Base-by-base conservation (phyloP, 2,797 vertebrate species). In the Zenarchopterus dispar region DNA sequence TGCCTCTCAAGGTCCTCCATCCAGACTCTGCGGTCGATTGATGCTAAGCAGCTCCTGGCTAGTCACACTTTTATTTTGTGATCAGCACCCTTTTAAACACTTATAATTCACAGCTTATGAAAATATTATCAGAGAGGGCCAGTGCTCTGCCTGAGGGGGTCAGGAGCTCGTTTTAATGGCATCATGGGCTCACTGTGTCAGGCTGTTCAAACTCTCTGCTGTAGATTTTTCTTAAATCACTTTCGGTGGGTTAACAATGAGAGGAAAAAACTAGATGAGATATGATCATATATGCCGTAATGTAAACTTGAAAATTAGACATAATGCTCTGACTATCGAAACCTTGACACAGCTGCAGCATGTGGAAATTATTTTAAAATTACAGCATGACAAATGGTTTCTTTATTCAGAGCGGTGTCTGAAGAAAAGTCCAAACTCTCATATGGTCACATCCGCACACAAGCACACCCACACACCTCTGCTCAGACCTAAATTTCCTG, bases 71-170 rank as follows among this genome's bases (percentile, higher is more conserved):
- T 87, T 70, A 82, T 77, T 74, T 62, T 76, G 57, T 55, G 79
- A 88, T 88, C 87, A 88, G 84, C 90, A 77, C 87, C 72, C 75
- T 73, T 89, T 91, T 87, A 90, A 91, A 89, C 88, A 91, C 89
- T 91, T 87, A 86, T 85, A 82, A 91, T 92, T 92, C 88, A 90
- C 86, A 88, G 87, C 81, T 84, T 91, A 88, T 89, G 88, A 91
- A 91, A 92, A 93, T 93, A 92, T 92, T 91, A 89, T 89, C 88
- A 82, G 75, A 87, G 81, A 85, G 80, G 79, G 79, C 82, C 79
- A 79, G 83, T 81, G 81, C 81, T 75, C 62, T 86, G 90, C 87
- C 88, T 82, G 80, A 82, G 85, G 84, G 85, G 87, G 84, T 88
- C 87, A 88, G 74, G 77, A 84, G 85, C 82, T 87, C 77, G 59